Conservation (phyloP, 1,140 invertebrate species). For the Monochamus saltuarius region DNA sequence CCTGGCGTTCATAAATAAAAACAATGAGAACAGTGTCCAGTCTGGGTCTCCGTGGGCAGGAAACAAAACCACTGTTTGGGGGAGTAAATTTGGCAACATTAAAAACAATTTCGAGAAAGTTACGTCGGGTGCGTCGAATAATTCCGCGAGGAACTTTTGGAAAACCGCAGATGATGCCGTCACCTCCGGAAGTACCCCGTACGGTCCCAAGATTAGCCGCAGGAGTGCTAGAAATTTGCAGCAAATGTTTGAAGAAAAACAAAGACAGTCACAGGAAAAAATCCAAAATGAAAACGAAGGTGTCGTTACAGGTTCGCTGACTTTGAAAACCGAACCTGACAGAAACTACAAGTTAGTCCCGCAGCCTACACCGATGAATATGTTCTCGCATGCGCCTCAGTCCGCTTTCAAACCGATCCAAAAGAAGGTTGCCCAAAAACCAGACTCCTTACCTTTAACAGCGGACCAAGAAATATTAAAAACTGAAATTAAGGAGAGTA, state of each 20-base stretch:
- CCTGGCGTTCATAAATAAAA: constrained; percentile 77
- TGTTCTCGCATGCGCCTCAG: constrained; percentile 71
- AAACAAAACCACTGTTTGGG: constrained; percentile 43
- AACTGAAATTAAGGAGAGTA: constrained; percentile 27
- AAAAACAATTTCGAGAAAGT: constrained; percentile 76
- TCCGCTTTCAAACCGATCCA: constrained; percentile 65
- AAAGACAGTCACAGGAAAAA: constrained; percentile 46
- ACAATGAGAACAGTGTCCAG: constrained; percentile 54
- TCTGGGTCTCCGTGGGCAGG: constrained; percentile 44
- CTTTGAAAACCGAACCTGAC: constrained; percentile 48
- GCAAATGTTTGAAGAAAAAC: constrained; percentile 51
- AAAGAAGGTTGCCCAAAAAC: constrained; percentile 29
- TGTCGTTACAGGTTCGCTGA: constrained; percentile 52
- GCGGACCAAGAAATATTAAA: constrained; percentile 28
- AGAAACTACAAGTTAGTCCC: constrained; percentile 50
- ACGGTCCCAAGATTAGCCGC: constrained; percentile 49
- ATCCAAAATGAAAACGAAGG: constrained; percentile 17
- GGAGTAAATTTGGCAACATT: constrained; percentile 76
- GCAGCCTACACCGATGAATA: constrained; percentile 63
- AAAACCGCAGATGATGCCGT: constrained; percentile 55
- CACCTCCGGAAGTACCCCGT: constrained; percentile 29
- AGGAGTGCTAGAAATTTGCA: constrained; percentile 49
- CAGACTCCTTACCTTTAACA: constrained; percentile 28
- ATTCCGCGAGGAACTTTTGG: constrained; percentile 60
- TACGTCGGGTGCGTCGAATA: constrained; percentile 38